Percentiles rank a stretch among this genome's conserved stretches.
Conservation (phyloP, 2,797 vertebrate species). For the Phrynocephalus vlangalii region DNA sequence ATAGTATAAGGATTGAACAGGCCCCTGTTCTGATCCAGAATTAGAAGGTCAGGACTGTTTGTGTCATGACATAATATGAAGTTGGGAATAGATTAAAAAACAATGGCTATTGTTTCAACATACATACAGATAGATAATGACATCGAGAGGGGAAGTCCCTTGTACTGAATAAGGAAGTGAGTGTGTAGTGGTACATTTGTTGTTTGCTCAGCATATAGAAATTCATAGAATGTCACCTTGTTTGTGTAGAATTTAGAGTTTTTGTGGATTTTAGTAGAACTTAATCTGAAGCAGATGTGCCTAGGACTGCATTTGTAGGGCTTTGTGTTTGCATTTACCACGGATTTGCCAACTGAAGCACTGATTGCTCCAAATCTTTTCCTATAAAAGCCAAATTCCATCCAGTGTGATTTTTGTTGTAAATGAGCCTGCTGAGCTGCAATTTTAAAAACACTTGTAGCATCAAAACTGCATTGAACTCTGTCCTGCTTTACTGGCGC, state of each 20-base stretch:
- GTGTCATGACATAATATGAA: not conserved
- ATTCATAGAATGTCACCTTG: not conserved
- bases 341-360: not conserved
- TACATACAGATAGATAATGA: not conserved
- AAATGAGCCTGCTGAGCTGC: not conserved
- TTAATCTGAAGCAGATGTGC: not conserved
- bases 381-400: not conserved
- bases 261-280: not conserved
- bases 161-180: not conserved
- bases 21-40: not conserved
- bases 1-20: not conserved
- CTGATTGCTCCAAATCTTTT: not conserved
- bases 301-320: not conserved
- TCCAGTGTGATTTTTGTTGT: not conserved
- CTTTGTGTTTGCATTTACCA: not conserved
- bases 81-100: not conserved
- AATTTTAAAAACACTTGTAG: conserved; percentile 4
- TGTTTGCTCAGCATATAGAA: not conserved
- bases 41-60: not conserved
- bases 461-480: conserved; percentile 11
- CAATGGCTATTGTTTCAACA: not conserved
- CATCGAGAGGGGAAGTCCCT: not conserved
- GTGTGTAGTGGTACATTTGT: not conserved
- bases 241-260: not conserved
- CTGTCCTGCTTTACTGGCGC: not conserved